Conservation (phyloP, 2,888 invertebrate genomes). For the Acrobasis repandana region DNA sequence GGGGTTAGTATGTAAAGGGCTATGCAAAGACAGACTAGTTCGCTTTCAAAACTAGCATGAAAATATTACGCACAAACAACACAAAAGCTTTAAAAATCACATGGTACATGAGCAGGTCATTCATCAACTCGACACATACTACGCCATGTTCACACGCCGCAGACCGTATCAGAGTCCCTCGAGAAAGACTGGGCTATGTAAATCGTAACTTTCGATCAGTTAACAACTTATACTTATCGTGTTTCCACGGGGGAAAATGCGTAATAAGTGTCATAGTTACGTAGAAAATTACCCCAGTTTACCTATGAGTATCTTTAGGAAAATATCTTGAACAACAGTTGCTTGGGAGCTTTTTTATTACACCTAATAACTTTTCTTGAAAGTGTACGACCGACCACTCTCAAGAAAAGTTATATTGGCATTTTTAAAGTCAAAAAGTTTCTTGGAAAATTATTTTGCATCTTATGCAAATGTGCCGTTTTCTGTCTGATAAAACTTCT, state of each 20-base stretch:
- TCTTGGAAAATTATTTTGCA: neutral
- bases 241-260: conserved; percentile 18
- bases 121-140: conserved; percentile 9
- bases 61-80: too few relatives aligned
- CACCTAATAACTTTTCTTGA: neutral
- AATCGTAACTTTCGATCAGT: conserved; percentile 37
- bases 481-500: neutral
- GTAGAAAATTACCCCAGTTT: conserved; percentile 11
- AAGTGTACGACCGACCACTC: neutral
- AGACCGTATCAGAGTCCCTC: conserved; percentile 37
- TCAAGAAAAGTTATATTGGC: neutral
- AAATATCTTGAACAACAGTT: neutral
- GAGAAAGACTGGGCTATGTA: conserved; percentile 33
- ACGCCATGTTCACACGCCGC: conserved; percentile 38
- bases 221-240: neutral
- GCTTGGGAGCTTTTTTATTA: neutral
- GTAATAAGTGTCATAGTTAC: conserved; percentile 7
- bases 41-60: too few relatives aligned
- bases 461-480: neutral
- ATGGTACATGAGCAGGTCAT: neutral
- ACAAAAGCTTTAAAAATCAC: too few relatives aligned
- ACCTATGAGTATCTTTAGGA: neutral
- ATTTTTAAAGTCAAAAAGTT: neutral
- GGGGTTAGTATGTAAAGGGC: too few relatives aligned
- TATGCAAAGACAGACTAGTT: too few relatives aligned